Evolutionary conservation across 2,888 invertebrate species (phyloP), one percentile per base, ranked within the genome.

Genomic region (Trachelus iudaicus): DNA sequence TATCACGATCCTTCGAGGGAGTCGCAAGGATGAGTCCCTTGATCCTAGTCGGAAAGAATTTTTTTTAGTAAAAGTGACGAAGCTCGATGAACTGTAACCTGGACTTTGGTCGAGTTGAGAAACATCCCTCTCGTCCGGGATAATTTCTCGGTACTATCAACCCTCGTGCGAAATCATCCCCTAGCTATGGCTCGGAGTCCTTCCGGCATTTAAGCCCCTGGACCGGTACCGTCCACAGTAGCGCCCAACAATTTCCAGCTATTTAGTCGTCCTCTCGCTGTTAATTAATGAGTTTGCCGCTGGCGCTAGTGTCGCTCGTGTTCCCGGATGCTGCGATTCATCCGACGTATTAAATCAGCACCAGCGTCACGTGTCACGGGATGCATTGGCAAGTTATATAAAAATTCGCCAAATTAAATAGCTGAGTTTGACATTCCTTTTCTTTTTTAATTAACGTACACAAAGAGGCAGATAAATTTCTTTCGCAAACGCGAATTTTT

Each of bases 201-300:
- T 15, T 56, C 23, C 23, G 56, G 56, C 23, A 15, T 56, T 56
- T 56, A 56, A 23, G 2, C 56, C 9, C 23, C 23, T 2, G 56
- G 23, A 56, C 23, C 23, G 23, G 23, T 15, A 2, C 23, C 23
- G 56, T 56, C 23, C 56, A 23, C 23, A 56, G 31, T 71, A 33
- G 30, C 71, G 15, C 4, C 71, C 71, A 15, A 34, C 71, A 71
- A 34, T 71, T 71, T 71, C 31, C 12, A 71, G 71, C 71, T 71
- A 71, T 71, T 31, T 31, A 71, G 71, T 34, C 33, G 12, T 12
- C 1, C 23, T 56, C 56, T 34, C 13, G 33, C 34, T 71, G 71
- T 71, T 71, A 71, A 71, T 71, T 71, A 71, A 71, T 71, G 71
- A 71, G 31, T 31, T 71, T 71, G 31, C 71, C 34, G 71, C 71